Percentiles rank a stretch among this genome's conserved stretches.
These are phyloP conservation scores for Andrena chrysosceles DNA, from an alignment of 2,888 invertebrate species.

Conservation along the genomic window DNA sequence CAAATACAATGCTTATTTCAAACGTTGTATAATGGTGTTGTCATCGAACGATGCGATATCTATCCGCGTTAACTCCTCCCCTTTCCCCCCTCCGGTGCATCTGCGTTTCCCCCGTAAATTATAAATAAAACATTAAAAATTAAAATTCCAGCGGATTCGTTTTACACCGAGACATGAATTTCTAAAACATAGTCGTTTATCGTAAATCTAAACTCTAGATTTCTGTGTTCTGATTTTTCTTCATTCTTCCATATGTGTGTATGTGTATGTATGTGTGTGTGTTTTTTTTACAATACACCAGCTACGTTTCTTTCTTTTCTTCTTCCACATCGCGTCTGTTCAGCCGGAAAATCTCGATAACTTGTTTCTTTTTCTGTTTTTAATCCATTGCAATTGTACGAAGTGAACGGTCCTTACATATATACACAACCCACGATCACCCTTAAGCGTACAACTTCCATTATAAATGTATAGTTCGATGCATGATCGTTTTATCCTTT, in stretches of 20 bases:
- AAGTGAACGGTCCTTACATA: constrained; percentile 81
- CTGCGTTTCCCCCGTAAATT: constrained; percentile 30
- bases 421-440: constrained; percentile 82
- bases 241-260: constrained; percentile 50
- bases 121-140: constrained; percentile 79
- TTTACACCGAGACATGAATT: constrained; percentile 79
- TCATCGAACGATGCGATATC: constrained; percentile 63
- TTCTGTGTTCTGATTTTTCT: constrained; percentile 59
- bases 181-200: constrained; percentile 74
- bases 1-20: constrained; percentile 79
- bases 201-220: constrained; percentile 67
- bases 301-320: constrained; percentile 48
- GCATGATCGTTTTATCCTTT: constrained; percentile 64
- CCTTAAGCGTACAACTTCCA: constrained; percentile 74
- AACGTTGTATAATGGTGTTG: constrained; percentile 68
- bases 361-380: constrained; percentile 5
- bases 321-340: constrained; percentile 40
- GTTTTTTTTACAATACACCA: constrained; percentile 70
- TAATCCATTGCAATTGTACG: constrained; percentile 69
- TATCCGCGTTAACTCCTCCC: constrained; percentile 31
- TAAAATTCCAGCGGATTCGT: constrained; percentile 77
- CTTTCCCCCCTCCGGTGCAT: constrained; percentile 1
- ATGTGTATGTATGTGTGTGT: constrained; percentile 45
- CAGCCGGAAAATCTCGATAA: constrained; percentile 69
- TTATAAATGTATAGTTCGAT: constrained; percentile 68